Percentiles rank a stretch among this genome's conserved stretches.
These are phyloP conservation scores for Nephrocerus scutellatus DNA, from an alignment of 2,888 invertebrate genomes.

Conservation along the genomic window DNA sequence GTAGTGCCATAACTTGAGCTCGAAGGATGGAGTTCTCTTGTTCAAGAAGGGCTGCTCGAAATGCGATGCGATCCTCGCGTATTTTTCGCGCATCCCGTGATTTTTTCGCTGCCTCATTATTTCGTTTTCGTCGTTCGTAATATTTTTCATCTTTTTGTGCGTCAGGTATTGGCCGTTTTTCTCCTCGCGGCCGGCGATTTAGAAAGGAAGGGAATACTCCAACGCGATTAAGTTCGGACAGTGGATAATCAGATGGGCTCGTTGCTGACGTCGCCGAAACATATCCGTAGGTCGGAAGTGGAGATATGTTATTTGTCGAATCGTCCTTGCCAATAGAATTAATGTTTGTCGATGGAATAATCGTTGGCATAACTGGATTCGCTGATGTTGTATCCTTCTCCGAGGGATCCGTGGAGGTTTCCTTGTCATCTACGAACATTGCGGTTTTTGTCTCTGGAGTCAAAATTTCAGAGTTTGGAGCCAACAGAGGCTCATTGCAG, in stretches of 20 bases:
- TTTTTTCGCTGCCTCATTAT: slow-evolving; percentile 89
- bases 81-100: slow-evolving; percentile 81
- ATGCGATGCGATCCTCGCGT: slow-evolving; percentile 82
- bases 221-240: slow-evolving; percentile 39
- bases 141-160: slow-evolving; percentile 86
- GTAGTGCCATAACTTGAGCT: slow-evolving; percentile 70
- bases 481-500: no score
- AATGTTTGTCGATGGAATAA: no score
- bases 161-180: slow-evolving; percentile 79
- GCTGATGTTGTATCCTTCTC: no score
- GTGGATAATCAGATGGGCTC: slow-evolving; percentile 33
- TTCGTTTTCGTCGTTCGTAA: slow-evolving; percentile 76
- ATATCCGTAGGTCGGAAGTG: slow-evolving; percentile 39
- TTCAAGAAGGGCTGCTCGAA: slow-evolving; percentile 75
- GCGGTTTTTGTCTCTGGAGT: no score
- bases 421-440: no score
- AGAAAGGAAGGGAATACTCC: slow-evolving; percentile 37
- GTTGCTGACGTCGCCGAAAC: slow-evolving; percentile 20
- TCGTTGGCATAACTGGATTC: no score
- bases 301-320: slow-evolving; percentile 8
- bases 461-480: no score
- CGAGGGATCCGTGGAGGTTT: no score
- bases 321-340: no score
- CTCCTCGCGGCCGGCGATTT: slow-evolving; percentile 60
- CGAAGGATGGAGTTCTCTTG: slow-evolving; percentile 82